Percentiles rank a stretch among this genome's conserved stretches.
Evolutionary conservation across 2,888 invertebrate species (phyloP).

Genomic region (Oscheius onirici): DNA sequence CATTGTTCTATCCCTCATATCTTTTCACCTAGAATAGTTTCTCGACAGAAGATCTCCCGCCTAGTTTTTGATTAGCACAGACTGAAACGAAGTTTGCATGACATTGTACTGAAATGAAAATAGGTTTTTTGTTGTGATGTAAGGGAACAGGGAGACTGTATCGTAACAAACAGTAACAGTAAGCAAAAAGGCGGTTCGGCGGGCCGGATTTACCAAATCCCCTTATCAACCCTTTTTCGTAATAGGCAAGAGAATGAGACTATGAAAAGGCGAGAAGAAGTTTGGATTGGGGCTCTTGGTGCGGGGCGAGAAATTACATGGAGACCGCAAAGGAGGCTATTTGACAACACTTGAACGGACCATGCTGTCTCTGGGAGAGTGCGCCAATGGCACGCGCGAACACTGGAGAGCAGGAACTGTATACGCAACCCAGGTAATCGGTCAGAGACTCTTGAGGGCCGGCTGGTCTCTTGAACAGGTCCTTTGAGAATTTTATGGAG

Average conservation of each 20-base stretch:
- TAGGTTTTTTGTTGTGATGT: too few relatives aligned
- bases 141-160: background rate
- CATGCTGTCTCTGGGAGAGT: constrained; percentile 15
- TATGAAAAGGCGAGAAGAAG: background rate
- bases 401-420: background rate
- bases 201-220: constrained; percentile 15
- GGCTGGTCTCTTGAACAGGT: background rate
- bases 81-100: too few relatives aligned
- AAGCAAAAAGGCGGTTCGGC: background rate
- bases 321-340: constrained; percentile 27
- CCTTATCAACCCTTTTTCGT: constrained; percentile 19
- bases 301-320: constrained; percentile 31
- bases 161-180: background rate
- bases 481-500: background rate
- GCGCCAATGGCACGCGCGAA: constrained; percentile 21
- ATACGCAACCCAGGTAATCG: background rate
- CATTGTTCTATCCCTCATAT: too few relatives aligned
- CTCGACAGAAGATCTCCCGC: too few relatives aligned
- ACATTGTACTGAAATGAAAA: too few relatives aligned
- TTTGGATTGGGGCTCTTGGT: background rate
- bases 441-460: background rate
- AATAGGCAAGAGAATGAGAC: background rate
- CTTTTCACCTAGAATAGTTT: background rate
- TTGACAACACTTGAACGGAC: constrained; percentile 24
- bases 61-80: too few relatives aligned